Conservation (phyloP, 2,113 vertebrate species). For the Mus spicilegus region DNA sequence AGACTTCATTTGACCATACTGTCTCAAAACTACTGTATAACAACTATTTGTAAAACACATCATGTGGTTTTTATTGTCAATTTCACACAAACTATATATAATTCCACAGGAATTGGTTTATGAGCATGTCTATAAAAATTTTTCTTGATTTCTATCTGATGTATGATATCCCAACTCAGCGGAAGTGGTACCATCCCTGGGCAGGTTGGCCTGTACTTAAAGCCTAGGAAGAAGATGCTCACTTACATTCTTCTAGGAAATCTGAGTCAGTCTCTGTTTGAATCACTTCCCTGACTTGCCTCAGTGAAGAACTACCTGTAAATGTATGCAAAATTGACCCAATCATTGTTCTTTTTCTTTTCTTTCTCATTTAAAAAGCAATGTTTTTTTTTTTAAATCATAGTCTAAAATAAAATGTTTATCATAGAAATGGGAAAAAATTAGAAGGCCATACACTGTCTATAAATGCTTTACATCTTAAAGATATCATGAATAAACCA, state of each 20-base stretch:
- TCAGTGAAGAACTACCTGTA: no score
- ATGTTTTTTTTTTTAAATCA: background rate
- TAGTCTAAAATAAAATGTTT: background rate
- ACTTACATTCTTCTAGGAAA: background rate
- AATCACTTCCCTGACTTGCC: background rate
- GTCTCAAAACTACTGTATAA: background rate
- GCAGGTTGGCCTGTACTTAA: background rate
- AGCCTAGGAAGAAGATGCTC: background rate
- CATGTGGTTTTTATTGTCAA: background rate
- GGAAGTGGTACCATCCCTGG: accelerated
- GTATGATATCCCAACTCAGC: background rate
- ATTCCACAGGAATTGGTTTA: background rate
- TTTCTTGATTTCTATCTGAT: background rate
- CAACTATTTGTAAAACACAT: background rate
- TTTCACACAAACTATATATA: background rate
- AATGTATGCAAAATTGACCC: background rate
- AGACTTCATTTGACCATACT: background rate
- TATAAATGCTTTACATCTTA: background rate
- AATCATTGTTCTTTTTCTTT: background rate
- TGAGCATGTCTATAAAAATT: background rate
- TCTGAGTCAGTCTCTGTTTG: background rate
- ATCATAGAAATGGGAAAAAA: background rate
- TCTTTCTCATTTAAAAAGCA: background rate
- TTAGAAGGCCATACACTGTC: no score
- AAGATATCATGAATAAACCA: background rate